Evolutionary conservation across 30 jellyfish, hydroid and myxozoan genomes (phyloP).

Genomic region (Catostylus mosaicus): DNA sequence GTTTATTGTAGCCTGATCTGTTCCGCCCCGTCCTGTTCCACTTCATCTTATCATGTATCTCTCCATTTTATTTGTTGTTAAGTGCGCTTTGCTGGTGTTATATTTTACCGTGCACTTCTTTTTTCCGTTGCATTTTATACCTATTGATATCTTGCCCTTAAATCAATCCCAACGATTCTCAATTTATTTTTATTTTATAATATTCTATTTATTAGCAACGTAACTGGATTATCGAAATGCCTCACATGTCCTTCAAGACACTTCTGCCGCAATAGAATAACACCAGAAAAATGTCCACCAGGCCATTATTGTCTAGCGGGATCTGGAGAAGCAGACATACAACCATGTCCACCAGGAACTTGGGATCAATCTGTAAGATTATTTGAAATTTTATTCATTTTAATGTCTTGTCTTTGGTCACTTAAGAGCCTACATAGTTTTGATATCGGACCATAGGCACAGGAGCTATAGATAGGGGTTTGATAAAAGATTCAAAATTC

Average conservation of each 20-base stretch:
- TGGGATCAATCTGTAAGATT: slow-evolving; percentile 83
- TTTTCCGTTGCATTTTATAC: too few relatives aligned
- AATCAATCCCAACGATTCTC: background rate
- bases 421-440: too few relatives aligned
- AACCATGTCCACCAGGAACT: slow-evolving; percentile 97
- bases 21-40: background rate
- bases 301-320: slow-evolving; percentile 89
- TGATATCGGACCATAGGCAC: too few relatives aligned
- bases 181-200: background rate
- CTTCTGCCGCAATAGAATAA: slow-evolving; percentile 83
- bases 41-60: background rate
- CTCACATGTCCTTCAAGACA: slow-evolving; percentile 81
- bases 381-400: background rate
- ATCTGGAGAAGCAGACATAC: slow-evolving; percentile 72
- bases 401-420: too few relatives aligned
- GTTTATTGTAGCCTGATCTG: background rate
- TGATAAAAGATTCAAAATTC: too few relatives aligned
- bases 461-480: too few relatives aligned
- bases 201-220: slow-evolving; percentile 71
- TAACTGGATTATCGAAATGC: slow-evolving; percentile 82
- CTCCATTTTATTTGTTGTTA: background rate
- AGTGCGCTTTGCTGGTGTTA: too few relatives aligned
- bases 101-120: too few relatives aligned
- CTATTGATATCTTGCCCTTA: too few relatives aligned
- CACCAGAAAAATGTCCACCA: slow-evolving; percentile 88